phyloP scores from a whole-genome alignment of 2,888 invertebrate species.

The Hedychridium roseum region DNA sequence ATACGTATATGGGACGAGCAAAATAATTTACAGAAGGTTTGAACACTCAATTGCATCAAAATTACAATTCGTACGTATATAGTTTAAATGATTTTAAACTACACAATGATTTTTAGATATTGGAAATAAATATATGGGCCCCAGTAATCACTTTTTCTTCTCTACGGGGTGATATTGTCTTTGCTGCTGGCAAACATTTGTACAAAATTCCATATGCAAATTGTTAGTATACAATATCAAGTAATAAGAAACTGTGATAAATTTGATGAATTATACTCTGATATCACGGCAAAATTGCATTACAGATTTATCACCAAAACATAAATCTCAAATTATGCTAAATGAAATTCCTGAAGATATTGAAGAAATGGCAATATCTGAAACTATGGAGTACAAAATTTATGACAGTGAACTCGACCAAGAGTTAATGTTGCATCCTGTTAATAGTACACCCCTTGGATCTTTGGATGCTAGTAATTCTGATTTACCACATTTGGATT shows the following conservation, averaged over 20 bases:
- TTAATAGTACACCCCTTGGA: slow-evolving; percentile 38
- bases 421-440: slow-evolving; percentile 32
- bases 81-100: not conserved
- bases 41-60: not conserved
- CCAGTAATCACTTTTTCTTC: slow-evolving; percentile 38
- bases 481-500: slow-evolving; percentile 30
- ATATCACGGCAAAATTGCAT: slow-evolving; percentile 1
- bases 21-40: slow-evolving; percentile 37
- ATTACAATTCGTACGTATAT: not conserved
- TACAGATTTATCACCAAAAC: slow-evolving; percentile 42
- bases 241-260: not conserved
- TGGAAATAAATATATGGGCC: slow-evolving; percentile 34
- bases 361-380: slow-evolving; percentile 22
- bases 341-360: slow-evolving; percentile 28
- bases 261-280: not conserved
- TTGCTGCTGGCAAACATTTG: slow-evolving; percentile 40
- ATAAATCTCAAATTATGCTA: slow-evolving; percentile 32
- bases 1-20: slow-evolving; percentile 43
- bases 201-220: slow-evolving; percentile 41
- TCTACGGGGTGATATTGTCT: slow-evolving; percentile 38
- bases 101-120: slow-evolving; percentile 20
- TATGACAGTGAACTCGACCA: slow-evolving; percentile 31
- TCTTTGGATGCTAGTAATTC: slow-evolving; percentile 29
- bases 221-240: slow-evolving; percentile 25
- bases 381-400: slow-evolving; percentile 23